phyloP scores from a whole-genome alignment of 2,797 vertebrate species.

The Hephaestus fuliginosus region DNA sequence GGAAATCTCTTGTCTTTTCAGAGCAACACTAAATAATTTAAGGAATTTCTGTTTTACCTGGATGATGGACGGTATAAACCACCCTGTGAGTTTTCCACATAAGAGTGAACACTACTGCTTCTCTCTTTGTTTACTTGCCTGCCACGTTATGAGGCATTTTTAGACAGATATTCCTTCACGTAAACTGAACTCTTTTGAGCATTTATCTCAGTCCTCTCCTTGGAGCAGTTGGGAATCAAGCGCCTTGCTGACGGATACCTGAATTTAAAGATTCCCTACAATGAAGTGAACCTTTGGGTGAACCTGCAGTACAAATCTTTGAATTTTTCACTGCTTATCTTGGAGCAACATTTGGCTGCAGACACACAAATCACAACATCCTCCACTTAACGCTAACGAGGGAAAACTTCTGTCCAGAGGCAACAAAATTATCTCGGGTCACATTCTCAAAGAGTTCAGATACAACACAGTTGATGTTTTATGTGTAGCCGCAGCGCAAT shows the following conservation, averaged over 20 bases:
- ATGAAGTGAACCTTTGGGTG: neutral
- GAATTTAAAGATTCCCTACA: slow-evolving; percentile 1
- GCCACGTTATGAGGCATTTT: neutral
- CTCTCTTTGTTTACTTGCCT: neutral
- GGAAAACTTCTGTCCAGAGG: slow-evolving; percentile 36
- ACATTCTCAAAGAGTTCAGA: slow-evolving; percentile 34
- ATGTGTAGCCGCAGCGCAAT: neutral
- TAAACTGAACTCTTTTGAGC: neutral
- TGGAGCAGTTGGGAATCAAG: neutral
- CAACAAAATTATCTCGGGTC: slow-evolving; percentile 32
- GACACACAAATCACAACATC: slow-evolving; percentile 11
- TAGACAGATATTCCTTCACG: neutral
- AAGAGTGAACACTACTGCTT: neutral
- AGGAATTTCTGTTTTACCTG: neutral
- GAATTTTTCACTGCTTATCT: neutral
- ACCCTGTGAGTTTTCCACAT: neutral
- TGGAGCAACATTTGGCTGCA: slow-evolving; percentile 17
- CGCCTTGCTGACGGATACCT: neutral
- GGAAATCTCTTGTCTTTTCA: neutral
- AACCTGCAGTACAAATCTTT: slow-evolving; percentile 3
- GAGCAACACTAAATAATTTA: neutral
- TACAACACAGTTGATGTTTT: slow-evolving; percentile 12
- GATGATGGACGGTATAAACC: neutral
- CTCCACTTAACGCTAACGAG: slow-evolving; percentile 32
- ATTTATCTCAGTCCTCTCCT: too few relatives aligned